These are phyloP conservation scores for Hypolimnas misippus DNA, from an alignment of 2,888 invertebrate species.

Conservation along the genomic window DNA sequence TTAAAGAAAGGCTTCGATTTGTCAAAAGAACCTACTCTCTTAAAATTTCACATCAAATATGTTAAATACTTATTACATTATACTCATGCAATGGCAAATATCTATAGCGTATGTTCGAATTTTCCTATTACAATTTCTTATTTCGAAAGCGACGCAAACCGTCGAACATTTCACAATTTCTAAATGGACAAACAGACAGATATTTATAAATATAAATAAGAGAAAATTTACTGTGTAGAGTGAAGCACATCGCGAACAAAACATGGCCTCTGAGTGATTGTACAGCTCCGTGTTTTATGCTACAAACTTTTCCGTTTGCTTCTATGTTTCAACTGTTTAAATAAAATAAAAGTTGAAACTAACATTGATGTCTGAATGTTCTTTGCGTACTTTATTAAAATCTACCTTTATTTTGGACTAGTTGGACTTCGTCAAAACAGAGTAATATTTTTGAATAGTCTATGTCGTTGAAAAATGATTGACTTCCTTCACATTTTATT, in stretches of 20 bases:
- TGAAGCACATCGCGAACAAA: constrained; percentile 21
- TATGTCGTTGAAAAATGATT: too few species aligned
- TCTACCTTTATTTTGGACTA: too few species aligned
- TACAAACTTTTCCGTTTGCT: not conserved
- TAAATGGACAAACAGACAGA: constrained; percentile 34
- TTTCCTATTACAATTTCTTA: constrained; percentile 5
- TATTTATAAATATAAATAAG: constrained; percentile 36
- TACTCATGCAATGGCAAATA: too few species aligned
- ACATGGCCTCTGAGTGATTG: not conserved
- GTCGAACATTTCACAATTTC: constrained; percentile 26
- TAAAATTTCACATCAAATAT: too few species aligned
- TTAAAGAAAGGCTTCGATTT: too few species aligned
- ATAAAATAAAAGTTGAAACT: too few species aligned
- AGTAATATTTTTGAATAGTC: not conserved
- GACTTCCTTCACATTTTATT: too few species aligned
- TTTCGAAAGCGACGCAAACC: constrained; percentile 23
- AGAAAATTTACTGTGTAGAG: constrained; percentile 28
- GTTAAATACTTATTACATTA: too few species aligned
- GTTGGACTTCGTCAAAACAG: too few species aligned
- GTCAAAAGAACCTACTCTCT: too few species aligned
- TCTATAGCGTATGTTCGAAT: not conserved
- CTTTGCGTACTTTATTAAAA: too few species aligned
- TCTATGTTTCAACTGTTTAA: not conserved
- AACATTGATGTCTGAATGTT: too few species aligned
- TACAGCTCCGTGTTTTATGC: not conserved